Evolutionary conservation across 2,888 invertebrate species (phyloP).

Genomic region (Andrena dorsata): DNA sequence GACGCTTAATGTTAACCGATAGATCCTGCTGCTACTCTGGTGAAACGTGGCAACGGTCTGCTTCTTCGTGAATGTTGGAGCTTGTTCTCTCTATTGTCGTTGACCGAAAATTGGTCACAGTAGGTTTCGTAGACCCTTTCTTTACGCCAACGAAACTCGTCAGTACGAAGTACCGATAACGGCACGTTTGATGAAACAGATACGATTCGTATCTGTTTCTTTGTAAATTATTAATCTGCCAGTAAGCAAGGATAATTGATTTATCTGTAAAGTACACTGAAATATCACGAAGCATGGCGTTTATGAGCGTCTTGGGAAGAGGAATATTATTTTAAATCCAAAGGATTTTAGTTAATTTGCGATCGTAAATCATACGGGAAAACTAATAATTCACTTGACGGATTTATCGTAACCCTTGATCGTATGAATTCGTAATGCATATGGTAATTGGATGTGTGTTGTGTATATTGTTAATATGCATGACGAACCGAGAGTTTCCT

Average conservation of each 20-base stretch:
- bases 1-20: neutral
- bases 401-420: constrained; percentile 34
- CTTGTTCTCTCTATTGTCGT: constrained; percentile 9
- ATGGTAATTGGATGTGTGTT: constrained; percentile 31
- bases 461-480: constrained; percentile 22
- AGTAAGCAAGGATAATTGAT: neutral
- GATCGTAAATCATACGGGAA: constrained; percentile 14
- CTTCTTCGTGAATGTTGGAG: constrained; percentile 11
- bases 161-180: neutral
- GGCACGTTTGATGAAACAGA: neutral
- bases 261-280: neutral
- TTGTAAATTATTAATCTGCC: neutral
- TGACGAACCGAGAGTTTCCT: constrained; percentile 22
- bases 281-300: constrained; percentile 2
- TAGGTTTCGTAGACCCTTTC: constrained; percentile 1
- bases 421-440: constrained; percentile 25
- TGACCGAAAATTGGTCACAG: neutral
- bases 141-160: neutral
- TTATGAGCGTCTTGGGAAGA: constrained; percentile 1
- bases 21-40: neutral
- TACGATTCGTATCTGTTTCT: neutral
- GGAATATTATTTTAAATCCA: constrained; percentile 38
- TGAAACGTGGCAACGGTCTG: neutral
- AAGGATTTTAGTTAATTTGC: constrained; percentile 48
- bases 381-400: constrained; percentile 1